Percentiles rank a stretch among this genome's conserved stretches.
Evolutionary conservation across 2,888 invertebrate genomes (phyloP).

Genomic region (Andrena flavipes): DNA sequence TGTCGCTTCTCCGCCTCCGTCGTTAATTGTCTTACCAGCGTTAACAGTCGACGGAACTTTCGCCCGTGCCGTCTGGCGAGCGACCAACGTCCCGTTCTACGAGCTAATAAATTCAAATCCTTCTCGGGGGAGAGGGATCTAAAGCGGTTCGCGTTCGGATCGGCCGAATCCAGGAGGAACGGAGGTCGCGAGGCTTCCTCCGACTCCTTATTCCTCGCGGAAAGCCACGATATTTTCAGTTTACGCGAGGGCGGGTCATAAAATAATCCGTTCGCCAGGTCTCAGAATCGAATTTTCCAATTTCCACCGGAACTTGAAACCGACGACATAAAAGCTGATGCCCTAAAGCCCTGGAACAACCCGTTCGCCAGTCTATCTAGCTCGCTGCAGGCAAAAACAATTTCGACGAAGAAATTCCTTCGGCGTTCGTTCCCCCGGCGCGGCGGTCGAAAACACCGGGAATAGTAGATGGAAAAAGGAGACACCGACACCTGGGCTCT

Average conservation of each 20-base stretch:
- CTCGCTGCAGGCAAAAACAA: slow-evolving; percentile 39
- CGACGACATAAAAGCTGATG: slow-evolving; percentile 43
- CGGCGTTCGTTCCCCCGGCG: slow-evolving; percentile 9
- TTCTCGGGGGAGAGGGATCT: neutral
- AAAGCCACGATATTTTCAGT: neutral
- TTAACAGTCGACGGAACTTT: neutral
- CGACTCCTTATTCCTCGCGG: neutral
- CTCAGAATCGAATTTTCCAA: slow-evolving; percentile 40
- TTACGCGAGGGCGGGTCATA: neutral
- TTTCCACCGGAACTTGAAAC: slow-evolving; percentile 34
- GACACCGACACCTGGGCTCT: slow-evolving; percentile 59
- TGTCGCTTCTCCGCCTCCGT: neutral
- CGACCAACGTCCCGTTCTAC: neutral
- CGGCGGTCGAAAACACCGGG: neutral
- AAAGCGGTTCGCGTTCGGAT: neutral
- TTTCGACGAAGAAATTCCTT: slow-evolving; percentile 25
- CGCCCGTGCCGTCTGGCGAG: neutral
- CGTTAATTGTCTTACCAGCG: slow-evolving; percentile 29
- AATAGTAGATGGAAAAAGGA: slow-evolving; percentile 17
- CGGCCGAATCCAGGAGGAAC: neutral
- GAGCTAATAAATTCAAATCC: neutral
- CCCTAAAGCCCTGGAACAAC: slow-evolving; percentile 21
- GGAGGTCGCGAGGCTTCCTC: neutral
- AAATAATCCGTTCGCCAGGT: slow-evolving; percentile 29
- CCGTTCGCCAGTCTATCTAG: slow-evolving; percentile 40